A percentile compares a stretch with the other conserved stretches of the same genome.
Conservation (phyloP, 2,113 vertebrate species). For the Ceyx melanurus region DNA sequence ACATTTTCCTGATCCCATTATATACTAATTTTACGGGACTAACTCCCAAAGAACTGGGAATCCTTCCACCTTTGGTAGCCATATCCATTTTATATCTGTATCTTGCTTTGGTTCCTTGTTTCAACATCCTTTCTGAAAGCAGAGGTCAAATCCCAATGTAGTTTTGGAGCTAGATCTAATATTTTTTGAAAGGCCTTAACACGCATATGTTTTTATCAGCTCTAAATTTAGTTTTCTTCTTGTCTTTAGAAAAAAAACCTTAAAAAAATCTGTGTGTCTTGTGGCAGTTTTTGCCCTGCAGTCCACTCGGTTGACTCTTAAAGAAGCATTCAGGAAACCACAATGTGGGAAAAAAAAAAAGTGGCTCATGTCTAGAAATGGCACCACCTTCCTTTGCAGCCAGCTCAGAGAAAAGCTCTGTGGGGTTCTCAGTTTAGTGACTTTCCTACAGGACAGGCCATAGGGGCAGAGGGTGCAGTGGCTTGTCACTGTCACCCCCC, state of each 20-base stretch:
- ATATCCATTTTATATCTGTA: neutral
- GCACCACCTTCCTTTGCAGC: neutral
- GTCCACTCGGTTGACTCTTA: neutral
- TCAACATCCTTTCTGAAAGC: neutral
- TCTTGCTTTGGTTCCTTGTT: neutral
- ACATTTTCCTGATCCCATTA: neutral
- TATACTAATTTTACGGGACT: neutral
- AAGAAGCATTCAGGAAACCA: slow-evolving; percentile 25
- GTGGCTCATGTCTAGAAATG: neutral
- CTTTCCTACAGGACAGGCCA: neutral
- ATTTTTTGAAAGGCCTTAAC: neutral
- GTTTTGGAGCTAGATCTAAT: neutral
- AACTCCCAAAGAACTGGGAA: neutral
- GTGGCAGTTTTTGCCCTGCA: neutral
- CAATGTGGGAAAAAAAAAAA: neutral
- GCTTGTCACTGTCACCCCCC: neutral
- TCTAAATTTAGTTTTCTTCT: neutral
- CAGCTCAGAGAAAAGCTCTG: neutral
- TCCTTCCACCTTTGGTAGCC: neutral
- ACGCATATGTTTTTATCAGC: neutral
- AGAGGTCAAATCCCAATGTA: neutral
- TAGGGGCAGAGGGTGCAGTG: neutral
- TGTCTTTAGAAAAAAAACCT: neutral
- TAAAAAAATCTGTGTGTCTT: neutral
- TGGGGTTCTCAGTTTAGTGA: neutral